phyloP scores from a whole-genome alignment of 2,888 invertebrate species.

The Ectobius pallidus region DNA sequence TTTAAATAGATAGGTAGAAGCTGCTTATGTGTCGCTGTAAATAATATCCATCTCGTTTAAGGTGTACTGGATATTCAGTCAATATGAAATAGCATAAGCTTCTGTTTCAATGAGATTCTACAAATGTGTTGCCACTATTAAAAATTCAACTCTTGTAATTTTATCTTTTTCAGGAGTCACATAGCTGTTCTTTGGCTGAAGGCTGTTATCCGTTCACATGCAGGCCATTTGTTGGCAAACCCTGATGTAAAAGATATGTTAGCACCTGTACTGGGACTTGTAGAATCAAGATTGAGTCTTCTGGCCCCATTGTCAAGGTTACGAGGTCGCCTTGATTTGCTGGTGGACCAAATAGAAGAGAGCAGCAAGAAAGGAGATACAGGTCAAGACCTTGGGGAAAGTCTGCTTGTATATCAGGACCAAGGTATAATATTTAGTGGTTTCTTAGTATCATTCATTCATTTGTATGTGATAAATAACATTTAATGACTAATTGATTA shows the following conservation, averaged over 20 bases:
- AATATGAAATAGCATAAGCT: too few relatives aligned
- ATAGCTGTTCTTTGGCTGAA: conserved; percentile 65
- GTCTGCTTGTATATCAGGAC: conserved; percentile 63
- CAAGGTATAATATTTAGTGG: conserved; percentile 45
- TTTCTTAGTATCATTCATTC: neutral
- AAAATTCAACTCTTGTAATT: too few relatives aligned
- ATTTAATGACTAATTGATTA: too few relatives aligned
- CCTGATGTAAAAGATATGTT: conserved; percentile 63
- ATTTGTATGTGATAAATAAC: too few relatives aligned
- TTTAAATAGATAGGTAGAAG: too few relatives aligned
- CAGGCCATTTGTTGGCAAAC: conserved; percentile 66
- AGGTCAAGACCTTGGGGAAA: conserved; percentile 51
- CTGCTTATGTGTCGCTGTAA: too few relatives aligned
- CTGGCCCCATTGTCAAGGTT: conserved; percentile 62
- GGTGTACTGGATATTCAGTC: too few relatives aligned
- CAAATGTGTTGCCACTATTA: too few relatives aligned
- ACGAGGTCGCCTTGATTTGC: conserved; percentile 65
- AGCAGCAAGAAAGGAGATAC: conserved; percentile 55
- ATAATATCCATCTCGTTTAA: too few relatives aligned
- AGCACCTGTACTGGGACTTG: conserved; percentile 61
- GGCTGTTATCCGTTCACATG: conserved; percentile 63
- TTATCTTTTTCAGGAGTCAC: conserved; percentile 56
- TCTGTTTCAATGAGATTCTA: too few relatives aligned
- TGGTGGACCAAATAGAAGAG: conserved; percentile 61
- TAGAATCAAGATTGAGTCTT: conserved; percentile 61